phyloP scores from a whole-genome alignment of 2,888 invertebrate genomes.

The Phytoseiulus persimilis region DNA sequence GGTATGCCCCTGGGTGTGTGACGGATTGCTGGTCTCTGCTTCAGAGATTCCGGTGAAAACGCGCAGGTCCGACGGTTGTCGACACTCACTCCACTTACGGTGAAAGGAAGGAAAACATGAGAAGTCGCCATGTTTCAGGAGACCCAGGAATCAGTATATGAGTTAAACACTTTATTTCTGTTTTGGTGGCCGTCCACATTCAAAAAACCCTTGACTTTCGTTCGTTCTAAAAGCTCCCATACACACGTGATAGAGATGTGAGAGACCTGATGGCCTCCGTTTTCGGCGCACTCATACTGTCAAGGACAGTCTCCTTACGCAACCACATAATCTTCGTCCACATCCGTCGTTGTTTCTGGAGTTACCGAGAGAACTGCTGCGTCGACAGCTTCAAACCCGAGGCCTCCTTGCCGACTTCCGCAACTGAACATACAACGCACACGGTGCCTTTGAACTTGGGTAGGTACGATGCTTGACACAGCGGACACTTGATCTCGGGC shows the following conservation, averaged over 20 bases:
- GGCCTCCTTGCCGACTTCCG: slow-evolving; percentile 70
- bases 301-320: not conserved
- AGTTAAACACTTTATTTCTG: not conserved
- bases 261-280: not conserved
- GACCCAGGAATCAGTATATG: not conserved
- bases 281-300: not conserved
- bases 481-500: slow-evolving; percentile 80
- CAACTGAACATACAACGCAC: slow-evolving; percentile 76
- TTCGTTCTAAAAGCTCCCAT: not conserved
- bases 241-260: not conserved
- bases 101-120: too few relatives aligned
- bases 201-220: not conserved
- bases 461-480: slow-evolving; percentile 77
- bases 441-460: slow-evolving; percentile 75
- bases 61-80: too few relatives aligned
- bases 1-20: too few relatives aligned
- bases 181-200: not conserved
- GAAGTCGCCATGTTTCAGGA: not conserved
- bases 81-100: too few relatives aligned
- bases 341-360: not conserved
- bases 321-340: not conserved
- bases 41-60: too few relatives aligned
- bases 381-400: slow-evolving; percentile 10
- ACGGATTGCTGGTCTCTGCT: too few relatives aligned
- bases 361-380: slow-evolving; percentile 24